A percentile compares a stretch with the other conserved stretches of the same genome.
Evolutionary conservation across 2,888 invertebrate species (phyloP).

Genomic region (Apamea sordens): DNA sequence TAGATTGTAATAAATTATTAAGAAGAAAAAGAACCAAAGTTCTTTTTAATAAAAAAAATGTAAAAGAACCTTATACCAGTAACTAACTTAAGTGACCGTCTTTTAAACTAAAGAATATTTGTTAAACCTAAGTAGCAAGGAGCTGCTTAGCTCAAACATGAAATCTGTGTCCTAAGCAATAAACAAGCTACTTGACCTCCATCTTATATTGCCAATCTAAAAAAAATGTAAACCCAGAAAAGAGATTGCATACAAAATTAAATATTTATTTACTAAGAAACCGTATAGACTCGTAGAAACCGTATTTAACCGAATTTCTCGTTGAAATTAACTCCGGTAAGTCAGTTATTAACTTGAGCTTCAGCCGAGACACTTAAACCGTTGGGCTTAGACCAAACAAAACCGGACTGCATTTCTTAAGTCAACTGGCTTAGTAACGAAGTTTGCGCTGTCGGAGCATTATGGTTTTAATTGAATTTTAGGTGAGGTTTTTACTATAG

Average conservation of each 20-base stretch:
- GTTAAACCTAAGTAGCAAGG: background rate
- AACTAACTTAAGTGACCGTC: background rate
- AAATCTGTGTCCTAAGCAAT: background rate
- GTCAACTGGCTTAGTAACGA: background rate
- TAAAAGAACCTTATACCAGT: too few species aligned
- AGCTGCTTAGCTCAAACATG: background rate
- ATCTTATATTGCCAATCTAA: background rate
- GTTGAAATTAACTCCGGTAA: constrained; percentile 13
- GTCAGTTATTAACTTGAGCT: constrained; percentile 32
- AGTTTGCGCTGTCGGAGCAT: background rate
- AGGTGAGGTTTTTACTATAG: background rate
- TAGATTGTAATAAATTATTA: too few species aligned
- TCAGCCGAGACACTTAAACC: constrained; percentile 27
- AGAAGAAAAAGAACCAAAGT: too few species aligned
- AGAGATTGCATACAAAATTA: background rate
- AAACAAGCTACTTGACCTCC: background rate
- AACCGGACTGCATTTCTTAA: constrained; percentile 25
- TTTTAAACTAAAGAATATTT: background rate
- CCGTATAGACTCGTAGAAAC: background rate
- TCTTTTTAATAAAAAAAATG: too few species aligned
- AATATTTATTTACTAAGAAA: background rate
- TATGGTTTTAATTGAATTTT: constrained; percentile 16
- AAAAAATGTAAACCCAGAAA: background rate
- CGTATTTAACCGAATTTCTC: background rate
- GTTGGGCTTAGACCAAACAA: constrained; percentile 21